phyloP scores from a whole-genome alignment of 1,140 invertebrate genomes.

The Catajapyx aquilonaris region DNA sequence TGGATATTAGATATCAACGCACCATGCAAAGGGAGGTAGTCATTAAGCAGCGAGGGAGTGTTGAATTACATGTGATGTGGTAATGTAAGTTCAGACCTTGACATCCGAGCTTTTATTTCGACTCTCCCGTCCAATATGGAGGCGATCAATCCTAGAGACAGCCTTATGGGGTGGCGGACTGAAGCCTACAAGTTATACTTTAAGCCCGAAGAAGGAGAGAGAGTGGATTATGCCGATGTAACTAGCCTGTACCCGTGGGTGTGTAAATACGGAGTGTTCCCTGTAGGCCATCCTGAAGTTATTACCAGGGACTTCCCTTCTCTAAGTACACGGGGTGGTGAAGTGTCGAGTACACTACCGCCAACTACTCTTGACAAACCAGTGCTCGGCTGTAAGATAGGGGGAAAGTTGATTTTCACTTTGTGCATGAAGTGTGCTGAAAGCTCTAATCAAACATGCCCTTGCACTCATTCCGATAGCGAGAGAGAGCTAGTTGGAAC shows the following conservation, averaged over 20 bases:
- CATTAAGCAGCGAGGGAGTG: background rate
- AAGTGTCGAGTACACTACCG: conserved; percentile 12
- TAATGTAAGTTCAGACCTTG: background rate
- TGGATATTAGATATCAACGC: background rate
- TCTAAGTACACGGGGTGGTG: conserved; percentile 11
- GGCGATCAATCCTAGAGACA: conserved; percentile 11
- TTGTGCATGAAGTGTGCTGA: conserved; percentile 12
- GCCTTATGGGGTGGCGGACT: conserved; percentile 18
- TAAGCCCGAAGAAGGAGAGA: conserved; percentile 13
- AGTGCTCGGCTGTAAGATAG: conserved; percentile 8
- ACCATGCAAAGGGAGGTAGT: background rate
- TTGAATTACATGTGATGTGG: background rate
- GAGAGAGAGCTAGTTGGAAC: conserved; percentile 18
- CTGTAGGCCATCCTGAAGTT: conserved; percentile 18
- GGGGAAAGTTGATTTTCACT: conserved; percentile 11
- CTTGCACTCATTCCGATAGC: conserved; percentile 14
- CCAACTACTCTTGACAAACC: conserved; percentile 8
- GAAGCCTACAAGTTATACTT: conserved; percentile 15
- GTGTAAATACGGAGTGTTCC: conserved; percentile 16
- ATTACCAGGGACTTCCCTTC: conserved; percentile 13
- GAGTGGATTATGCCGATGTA: conserved; percentile 19
- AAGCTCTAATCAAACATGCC: background rate
- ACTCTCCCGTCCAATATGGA: background rate
- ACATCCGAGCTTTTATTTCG: background rate
- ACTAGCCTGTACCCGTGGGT: conserved; percentile 18